Conservation (phyloP, 2,113 vertebrate species). For the Sakesphorus luctuosus region DNA sequence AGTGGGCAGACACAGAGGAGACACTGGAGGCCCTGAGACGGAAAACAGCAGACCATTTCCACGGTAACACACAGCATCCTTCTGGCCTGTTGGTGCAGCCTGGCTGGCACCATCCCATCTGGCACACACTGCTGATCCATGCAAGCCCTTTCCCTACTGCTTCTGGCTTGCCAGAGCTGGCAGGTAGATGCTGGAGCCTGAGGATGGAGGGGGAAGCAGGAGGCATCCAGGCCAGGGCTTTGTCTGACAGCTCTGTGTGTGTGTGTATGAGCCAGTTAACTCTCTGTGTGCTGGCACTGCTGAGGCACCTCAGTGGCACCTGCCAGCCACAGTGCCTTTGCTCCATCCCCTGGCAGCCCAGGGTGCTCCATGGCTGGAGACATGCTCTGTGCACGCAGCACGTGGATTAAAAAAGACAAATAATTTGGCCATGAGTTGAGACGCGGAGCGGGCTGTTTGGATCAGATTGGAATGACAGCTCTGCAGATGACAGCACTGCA, state of each 20-base stretch:
- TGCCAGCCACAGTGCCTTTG: not conserved
- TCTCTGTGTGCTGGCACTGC: not conserved
- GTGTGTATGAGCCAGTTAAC: rapidly evolving
- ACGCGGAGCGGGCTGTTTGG: not conserved
- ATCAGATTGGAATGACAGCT: not conserved
- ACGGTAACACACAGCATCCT: constrained; percentile 77
- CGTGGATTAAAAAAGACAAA: rapidly evolving
- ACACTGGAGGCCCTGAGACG: constrained; percentile 87
- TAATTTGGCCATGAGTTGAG: rapidly evolving
- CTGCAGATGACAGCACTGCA: not conserved
- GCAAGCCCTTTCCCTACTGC: not conserved
- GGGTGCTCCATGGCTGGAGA: not conserved
- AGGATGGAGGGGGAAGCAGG: not conserved
- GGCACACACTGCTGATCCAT: not conserved
- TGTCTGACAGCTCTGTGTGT: not conserved
- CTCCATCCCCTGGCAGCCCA: rapidly evolving
- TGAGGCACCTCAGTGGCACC: rapidly evolving
- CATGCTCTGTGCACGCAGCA: not conserved
- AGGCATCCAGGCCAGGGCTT: not conserved
- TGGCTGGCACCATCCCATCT: not conserved
- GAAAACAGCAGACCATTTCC: constrained; percentile 90
- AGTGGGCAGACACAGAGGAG: constrained; percentile 93
- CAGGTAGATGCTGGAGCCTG: not conserved
- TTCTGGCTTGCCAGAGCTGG: not conserved
- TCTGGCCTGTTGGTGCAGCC: not conserved